Evolutionary conservation across 1,140 invertebrate genomes (phyloP), one percentile per base, ranked within the genome.

Genomic region (Linepithema humile): DNA sequence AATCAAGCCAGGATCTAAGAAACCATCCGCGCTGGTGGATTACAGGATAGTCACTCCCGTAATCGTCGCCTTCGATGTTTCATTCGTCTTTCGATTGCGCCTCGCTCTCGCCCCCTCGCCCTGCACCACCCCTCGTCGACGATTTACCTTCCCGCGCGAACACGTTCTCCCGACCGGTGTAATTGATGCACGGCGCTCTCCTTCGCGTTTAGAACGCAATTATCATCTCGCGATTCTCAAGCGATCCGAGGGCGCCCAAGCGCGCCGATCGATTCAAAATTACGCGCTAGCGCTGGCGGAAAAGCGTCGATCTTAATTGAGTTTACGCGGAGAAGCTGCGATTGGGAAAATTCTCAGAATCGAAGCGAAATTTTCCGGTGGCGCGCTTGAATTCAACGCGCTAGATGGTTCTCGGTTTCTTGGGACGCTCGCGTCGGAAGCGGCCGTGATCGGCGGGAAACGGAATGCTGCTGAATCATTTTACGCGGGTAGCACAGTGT

Each of bases 1-100:
- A 84, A 87, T 88, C 85, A 86, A 65, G 20, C 38, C 20, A 75
- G 48, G 64, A 87, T 83, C 85, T 43, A 57, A 78, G 82, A 82
- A 85, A 87, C 38, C 35, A 73, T 83, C 69, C 67, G 50, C 55
- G 57, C 26, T 40, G 73, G 32, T 67, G 86, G 74, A 87, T 88
- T 88, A 84, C 70, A 87, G 73, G 73, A 86, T 84, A 83, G 45
- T 64, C 57, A 75, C n/a, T 72, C 17, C 23, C 59, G 40, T 73
- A 59, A 84, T 86, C 62, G 80, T 86, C 72, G 57, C 65, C 72
- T 87, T 73, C 82, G 72, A 77, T 50, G 62, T 82, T 86, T 55
- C 48, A 77, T 83, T 86, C 70, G 84, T 86, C 85, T 77, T 83
- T 83, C 53, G 64, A 86, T 87, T 77, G 84, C 70, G 45, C 20